These are phyloP conservation scores for Cichladusa arquata DNA, from an alignment of 2,113 vertebrate genomes.

Conservation along the genomic window DNA sequence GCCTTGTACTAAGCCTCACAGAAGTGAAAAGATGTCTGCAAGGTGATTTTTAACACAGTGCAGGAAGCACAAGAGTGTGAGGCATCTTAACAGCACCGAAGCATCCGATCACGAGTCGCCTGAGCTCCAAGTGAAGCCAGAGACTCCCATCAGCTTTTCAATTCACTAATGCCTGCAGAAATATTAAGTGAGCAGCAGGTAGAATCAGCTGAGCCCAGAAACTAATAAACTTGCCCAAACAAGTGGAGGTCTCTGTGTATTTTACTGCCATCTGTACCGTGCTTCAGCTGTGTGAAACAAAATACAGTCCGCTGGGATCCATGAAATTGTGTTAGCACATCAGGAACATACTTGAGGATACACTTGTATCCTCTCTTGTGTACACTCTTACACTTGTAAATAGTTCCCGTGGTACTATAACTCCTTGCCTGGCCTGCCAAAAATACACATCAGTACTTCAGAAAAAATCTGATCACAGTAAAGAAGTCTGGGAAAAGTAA, in stretches of 20 bases:
- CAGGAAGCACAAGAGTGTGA: not conserved
- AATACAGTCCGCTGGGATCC: conserved; percentile 1
- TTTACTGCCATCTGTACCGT: not conserved
- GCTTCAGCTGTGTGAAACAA: not conserved
- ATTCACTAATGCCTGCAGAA: conserved; percentile 17
- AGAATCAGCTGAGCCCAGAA: not conserved
- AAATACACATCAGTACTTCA: not conserved
- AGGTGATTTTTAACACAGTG: not conserved
- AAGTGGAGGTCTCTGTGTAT: not conserved
- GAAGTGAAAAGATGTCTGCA: not conserved
- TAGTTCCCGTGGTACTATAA: not conserved
- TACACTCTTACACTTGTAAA: not conserved
- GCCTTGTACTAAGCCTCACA: not conserved
- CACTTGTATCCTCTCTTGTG: not conserved
- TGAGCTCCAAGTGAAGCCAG: not conserved
- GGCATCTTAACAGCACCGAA: not conserved
- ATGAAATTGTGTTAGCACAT: conserved; percentile 42
- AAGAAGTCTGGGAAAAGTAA: not conserved
- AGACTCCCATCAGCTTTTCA: not conserved
- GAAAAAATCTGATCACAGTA: not conserved
- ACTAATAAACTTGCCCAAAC: conserved; percentile 41
- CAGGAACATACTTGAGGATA: not conserved
- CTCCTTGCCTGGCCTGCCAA: not conserved
- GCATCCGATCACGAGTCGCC: not conserved
- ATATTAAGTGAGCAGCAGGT: conserved; percentile 17